Conservation (phyloP, 1,140 invertebrate genomes). For the Leptinotarsa texana region DNA sequence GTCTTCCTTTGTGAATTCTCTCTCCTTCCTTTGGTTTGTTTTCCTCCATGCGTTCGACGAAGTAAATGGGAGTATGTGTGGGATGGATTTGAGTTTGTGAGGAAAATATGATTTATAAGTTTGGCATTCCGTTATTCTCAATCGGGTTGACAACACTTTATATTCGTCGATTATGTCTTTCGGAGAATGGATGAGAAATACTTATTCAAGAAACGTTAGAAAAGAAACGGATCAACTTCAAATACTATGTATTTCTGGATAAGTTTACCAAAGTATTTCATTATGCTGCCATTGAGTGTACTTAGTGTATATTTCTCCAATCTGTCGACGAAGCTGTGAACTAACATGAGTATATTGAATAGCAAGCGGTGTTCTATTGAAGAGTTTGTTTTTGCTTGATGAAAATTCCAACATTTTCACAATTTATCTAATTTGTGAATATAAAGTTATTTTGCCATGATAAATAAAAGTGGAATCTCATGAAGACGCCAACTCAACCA, state of each 20-base stretch:
- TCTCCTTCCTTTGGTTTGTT: slow-evolving; percentile 15
- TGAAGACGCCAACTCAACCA: too few species aligned
- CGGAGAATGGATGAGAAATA: slow-evolving; percentile 19
- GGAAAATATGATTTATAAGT: slow-evolving; percentile 40
- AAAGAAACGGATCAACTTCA: slow-evolving; percentile 19
- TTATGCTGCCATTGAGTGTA: too few species aligned
- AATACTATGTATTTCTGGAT: slow-evolving; percentile 14
- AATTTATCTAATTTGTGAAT: too few species aligned
- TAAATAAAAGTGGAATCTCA: too few species aligned
- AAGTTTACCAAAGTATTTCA: neutral
- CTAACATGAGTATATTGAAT: too few species aligned
- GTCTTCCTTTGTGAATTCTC: slow-evolving; percentile 13
- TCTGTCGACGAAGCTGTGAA: too few species aligned
- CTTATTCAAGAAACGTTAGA: slow-evolving; percentile 29
- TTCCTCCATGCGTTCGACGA: slow-evolving; percentile 18
- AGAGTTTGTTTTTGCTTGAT: too few species aligned
- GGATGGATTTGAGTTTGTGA: slow-evolving; percentile 35
- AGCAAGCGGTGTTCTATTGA: too few species aligned
- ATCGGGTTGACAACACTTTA: slow-evolving; percentile 35
- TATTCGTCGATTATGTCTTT: slow-evolving; percentile 31
- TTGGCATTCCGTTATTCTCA: slow-evolving; percentile 35
- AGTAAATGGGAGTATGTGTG: slow-evolving; percentile 18
- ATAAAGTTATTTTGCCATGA: too few species aligned
- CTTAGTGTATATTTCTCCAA: too few species aligned
- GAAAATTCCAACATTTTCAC: too few species aligned